Base-by-base conservation (phyloP, 2,797 vertebrate genomes). In the Amblyraja radiata region DNA sequence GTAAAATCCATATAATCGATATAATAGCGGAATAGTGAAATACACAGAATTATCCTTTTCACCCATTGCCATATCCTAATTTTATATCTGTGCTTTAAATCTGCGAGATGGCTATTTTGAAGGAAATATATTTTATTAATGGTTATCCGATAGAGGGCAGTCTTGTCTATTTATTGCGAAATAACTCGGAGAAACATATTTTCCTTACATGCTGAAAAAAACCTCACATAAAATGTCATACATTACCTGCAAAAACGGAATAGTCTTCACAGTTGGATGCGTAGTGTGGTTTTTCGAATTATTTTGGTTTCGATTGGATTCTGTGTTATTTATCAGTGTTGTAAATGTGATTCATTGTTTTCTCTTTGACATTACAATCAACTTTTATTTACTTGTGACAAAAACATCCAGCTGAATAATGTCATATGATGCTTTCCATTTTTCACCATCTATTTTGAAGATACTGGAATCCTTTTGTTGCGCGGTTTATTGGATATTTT, bases 111-210 rank as follows among this genome's bases (percentile, higher is more conserved):
- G n/a, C n/a, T 1, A 68, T 65, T 68, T 36, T 32, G 32, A 68
- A 21, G 16, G 14, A 88, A 88, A 63, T 86, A 11, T 63, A n/a
- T 86, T 68, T 88, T 32, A 54, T 28, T 28, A 74, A 46, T 73
- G 5, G 68, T 71, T 91, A 92, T 76, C 90, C 90, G 28, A 90
- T 76, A 92, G 90, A 76, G 71, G 90, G 90, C 90, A 92, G 90
- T 13, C 68, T 76, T 76, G 73, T 28, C 90, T 76, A 54, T 92
- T 76, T 54, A 36, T 76, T 76, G 90, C 68, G 9, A 54, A 58
- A 32, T 28, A 25, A 58, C 54, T 46, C 80, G 46, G 21, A 28
- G 6, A 54, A 91, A 92, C 71, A 39, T 21, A 4, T 46, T 54
- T 54, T 46, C 9, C 28, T 54, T 54, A 71, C 23, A 11, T 91